Evolutionary conservation across 2,888 invertebrate genomes (phyloP).

Genomic region (Argynnis bischoffii): DNA sequence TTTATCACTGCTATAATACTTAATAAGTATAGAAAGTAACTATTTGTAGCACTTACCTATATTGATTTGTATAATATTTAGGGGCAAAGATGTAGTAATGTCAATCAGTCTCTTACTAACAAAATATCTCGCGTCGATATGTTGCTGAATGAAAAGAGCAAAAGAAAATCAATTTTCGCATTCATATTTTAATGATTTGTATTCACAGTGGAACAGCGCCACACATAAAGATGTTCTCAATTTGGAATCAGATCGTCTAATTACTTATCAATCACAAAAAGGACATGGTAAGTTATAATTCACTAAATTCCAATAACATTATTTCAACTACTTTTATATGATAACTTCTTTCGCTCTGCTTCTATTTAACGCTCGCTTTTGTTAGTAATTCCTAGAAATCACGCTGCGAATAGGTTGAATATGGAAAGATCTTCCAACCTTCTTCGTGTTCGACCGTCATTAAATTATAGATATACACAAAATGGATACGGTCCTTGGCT

Average conservation of each 20-base stretch:
- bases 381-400: conserved; percentile 12
- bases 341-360: conserved; percentile 1
- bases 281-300: conserved; percentile 34
- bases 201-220: conserved; percentile 46
- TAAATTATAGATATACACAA: conserved; percentile 15
- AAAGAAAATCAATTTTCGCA: too few species aligned
- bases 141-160: too few species aligned
- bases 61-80: too few species aligned
- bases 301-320: not conserved
- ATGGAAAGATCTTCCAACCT: not conserved
- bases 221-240: conserved; percentile 20
- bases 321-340: not conserved
- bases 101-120: too few species aligned
- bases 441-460: conserved; percentile 4
- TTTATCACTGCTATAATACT: too few species aligned
- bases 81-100: too few species aligned
- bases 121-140: too few species aligned
- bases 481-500: conserved; percentile 17
- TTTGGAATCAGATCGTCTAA: conserved; percentile 29
- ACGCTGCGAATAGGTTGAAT: not conserved
- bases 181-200: not conserved
- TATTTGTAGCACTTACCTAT: too few species aligned
- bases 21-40: too few species aligned
- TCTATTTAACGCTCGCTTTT: conserved; percentile 17
- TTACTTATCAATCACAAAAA: conserved; percentile 38